Percentiles rank a stretch among this genome's conserved stretches.
Evolutionary conservation across 2,888 invertebrate genomes (phyloP).

Genomic region (Nycteola revayana): DNA sequence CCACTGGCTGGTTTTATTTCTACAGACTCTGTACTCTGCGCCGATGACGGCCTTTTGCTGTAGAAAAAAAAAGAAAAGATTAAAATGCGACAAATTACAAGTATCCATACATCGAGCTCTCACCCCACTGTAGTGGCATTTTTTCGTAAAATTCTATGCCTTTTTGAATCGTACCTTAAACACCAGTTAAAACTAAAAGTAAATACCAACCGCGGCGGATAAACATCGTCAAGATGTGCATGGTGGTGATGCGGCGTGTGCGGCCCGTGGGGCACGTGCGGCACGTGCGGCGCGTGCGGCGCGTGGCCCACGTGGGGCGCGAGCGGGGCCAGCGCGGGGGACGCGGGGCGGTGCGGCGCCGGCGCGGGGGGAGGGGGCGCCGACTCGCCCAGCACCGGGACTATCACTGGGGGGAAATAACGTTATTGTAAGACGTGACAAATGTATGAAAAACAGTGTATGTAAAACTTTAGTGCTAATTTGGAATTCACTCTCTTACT

Average conservation of each 20-base stretch:
- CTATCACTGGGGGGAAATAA: too few relatives aligned
- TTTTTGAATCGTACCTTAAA: too few relatives aligned
- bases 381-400: constrained; percentile 61
- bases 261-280: constrained; percentile 67
- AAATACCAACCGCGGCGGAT: constrained; percentile 84
- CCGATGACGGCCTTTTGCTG: constrained; percentile 83
- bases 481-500: too few relatives aligned
- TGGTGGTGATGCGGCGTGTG: constrained; percentile 47
- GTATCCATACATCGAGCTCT: not conserved
- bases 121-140: too few relatives aligned
- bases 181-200: not conserved
- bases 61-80: constrained; percentile 23
- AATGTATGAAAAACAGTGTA: too few relatives aligned
- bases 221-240: constrained; percentile 87
- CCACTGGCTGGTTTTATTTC: constrained; percentile 85
- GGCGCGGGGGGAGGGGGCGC: constrained; percentile 89
- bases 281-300: constrained; percentile 60
- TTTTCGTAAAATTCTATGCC: too few relatives aligned
- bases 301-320: constrained; percentile 84
- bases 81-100: too few relatives aligned
- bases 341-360: constrained; percentile 86
- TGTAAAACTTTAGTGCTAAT: too few relatives aligned
- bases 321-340: constrained; percentile 88
- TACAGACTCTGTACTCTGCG: constrained; percentile 82
- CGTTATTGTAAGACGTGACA: too few relatives aligned